Evolutionary conservation across 2,113 vertebrate genomes (phyloP), one percentile per base, ranked within the genome.

Genomic region (Rhombomys opimus): DNA sequence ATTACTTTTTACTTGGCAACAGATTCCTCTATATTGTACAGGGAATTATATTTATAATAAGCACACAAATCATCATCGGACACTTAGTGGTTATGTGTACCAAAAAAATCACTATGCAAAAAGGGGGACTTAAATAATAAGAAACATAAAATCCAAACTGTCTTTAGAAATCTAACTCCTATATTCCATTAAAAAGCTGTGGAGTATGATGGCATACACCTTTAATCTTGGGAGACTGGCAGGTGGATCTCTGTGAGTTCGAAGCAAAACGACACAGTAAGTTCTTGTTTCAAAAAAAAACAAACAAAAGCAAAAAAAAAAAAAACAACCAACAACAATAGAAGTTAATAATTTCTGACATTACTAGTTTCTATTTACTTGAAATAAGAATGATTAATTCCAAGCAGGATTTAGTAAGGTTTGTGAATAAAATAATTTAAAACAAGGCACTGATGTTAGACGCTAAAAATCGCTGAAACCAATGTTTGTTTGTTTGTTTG

Each of bases 1-100:
- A 80, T 94, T 89, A 77, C 63, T 98, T 63, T 46, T 97, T 46
- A 11, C 35, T 97, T 90, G 72, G 88, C 92, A 97, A 97, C 87
- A 98, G 50, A 95, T 97, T 84, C 94, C 22, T 94, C 95, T 84
- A 95, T 65, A 87, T 30, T 54, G 32, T 80, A 90, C n/a, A 94
- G 54, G 15, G 20, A 86, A 90, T 8, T 87, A 65, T 96, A 97
- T 89, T 85, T 70, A 93, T 94, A 72, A 6, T 87, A 93, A 95
- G 91, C 15, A 25, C 11, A 86, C 13, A 93, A 8, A 89, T 35
- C 54, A 89, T 13, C 38, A 72, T 23, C 50, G 38, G 73, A 72
- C 23, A 89, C 17, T 85, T 94, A 81, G 87, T n/a, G 65, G 50
- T 92, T 94, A 72, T 50, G 32, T 52, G 63, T 86, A 57, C 90